Conservation (phyloP, 1,140 invertebrate species). For the Heliconius hermathena region DNA sequence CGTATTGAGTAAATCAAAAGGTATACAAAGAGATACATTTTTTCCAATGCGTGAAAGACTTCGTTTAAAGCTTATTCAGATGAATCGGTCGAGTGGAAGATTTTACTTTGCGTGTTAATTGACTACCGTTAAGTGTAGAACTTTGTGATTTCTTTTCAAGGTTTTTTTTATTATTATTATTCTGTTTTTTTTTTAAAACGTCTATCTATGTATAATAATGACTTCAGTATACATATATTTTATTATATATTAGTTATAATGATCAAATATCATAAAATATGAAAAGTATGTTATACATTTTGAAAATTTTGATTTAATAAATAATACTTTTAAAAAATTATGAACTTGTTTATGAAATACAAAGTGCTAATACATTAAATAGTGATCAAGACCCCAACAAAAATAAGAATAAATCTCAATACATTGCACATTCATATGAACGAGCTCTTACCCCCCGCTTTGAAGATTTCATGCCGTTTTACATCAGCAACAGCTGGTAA, state of each 20-base stretch:
- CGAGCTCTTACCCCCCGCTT: conserved; percentile 3
- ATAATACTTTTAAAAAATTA: neutral
- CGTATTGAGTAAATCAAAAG: conserved; percentile 68
- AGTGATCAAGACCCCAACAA: neutral
- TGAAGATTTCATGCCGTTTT: conserved; percentile 27
- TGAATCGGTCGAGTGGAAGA: neutral
- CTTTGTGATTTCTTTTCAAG: neutral
- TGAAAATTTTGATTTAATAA: no score
- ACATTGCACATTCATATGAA: neutral
- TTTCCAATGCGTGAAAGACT: conserved; percentile 51
- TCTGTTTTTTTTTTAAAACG: neutral
- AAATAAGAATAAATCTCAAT: neutral
- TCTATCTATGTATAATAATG: neutral
- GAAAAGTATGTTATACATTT: no score
- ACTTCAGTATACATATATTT: no score
- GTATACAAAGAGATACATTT: conserved; percentile 68
- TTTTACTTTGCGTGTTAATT: neutral
- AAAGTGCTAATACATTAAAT: neutral
- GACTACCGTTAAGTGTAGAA: neutral
- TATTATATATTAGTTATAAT: neutral
- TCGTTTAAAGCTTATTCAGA: neutral
- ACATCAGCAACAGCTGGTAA: conserved; percentile 19
- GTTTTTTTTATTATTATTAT: neutral
- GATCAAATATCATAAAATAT: no score
- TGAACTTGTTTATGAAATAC: neutral